phyloP scores from a whole-genome alignment of 2,888 invertebrate species.

The Melanostoma scalare region DNA sequence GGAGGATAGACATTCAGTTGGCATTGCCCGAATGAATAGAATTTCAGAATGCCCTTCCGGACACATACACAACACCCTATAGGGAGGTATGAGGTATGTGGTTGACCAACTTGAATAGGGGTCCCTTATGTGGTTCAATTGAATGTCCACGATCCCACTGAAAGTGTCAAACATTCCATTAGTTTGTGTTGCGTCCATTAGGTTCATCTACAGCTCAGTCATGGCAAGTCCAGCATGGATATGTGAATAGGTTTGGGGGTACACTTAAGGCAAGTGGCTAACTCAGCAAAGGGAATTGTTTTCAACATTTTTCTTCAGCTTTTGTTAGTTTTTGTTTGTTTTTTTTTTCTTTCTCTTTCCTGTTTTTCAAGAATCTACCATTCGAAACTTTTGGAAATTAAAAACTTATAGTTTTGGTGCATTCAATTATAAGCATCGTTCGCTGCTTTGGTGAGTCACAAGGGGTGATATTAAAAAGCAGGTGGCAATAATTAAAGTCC shows the following conservation, averaged over 20 bases:
- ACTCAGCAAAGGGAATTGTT: background rate
- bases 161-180: constrained; percentile 70
- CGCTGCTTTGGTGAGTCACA: too few species aligned
- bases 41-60: constrained; percentile 54
- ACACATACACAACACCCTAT: constrained; percentile 1
- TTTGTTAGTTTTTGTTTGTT: too few species aligned
- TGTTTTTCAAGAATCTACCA: too few species aligned
- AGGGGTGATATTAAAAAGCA: too few species aligned
- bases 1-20: constrained; percentile 34
- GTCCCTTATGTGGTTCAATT: constrained; percentile 64
- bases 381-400: too few species aligned
- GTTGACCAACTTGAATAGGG: constrained; percentile 65
- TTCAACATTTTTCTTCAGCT: background rate
- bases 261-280: background rate
- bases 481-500: too few species aligned
- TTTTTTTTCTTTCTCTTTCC: too few species aligned
- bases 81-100: constrained; percentile 44
- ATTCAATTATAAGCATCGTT: too few species aligned
- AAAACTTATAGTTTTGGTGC: too few species aligned
- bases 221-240: background rate
- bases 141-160: constrained; percentile 65
- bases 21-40: constrained; percentile 61
- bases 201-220: constrained; percentile 37
- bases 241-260: constrained; percentile 6
- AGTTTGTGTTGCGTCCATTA: constrained; percentile 64